These are phyloP conservation scores for Enteromius paludinosus DNA, from an alignment of 2,797 vertebrate genomes.

Conservation along the genomic window DNA sequence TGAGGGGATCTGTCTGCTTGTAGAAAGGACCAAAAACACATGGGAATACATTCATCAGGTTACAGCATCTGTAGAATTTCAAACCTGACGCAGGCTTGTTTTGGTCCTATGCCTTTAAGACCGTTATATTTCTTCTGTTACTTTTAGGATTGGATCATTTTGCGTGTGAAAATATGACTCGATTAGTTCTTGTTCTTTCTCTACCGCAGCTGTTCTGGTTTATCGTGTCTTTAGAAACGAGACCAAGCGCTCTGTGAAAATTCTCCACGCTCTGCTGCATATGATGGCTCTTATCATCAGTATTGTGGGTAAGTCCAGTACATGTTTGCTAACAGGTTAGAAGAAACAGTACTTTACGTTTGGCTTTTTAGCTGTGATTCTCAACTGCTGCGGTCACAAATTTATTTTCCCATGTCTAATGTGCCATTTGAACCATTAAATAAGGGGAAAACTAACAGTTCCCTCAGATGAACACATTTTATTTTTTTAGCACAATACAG, in stretches of 20 bases:
- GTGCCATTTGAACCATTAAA: not conserved
- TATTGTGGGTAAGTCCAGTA: slow-evolving; percentile 84
- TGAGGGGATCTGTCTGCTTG: slow-evolving; percentile 40
- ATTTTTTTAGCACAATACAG: not conserved
- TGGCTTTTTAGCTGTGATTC: not conserved
- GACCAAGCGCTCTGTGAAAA: slow-evolving; percentile 84
- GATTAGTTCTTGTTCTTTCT: not conserved
- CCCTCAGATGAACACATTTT: not conserved
- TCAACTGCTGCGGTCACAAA: not conserved
- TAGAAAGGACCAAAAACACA: slow-evolving; percentile 21
- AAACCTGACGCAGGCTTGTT: not conserved
- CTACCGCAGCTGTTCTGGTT: slow-evolving; percentile 86
- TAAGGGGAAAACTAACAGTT: not conserved
- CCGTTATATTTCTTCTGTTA: not conserved
- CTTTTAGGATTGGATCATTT: not conserved
- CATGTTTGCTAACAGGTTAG: not conserved
- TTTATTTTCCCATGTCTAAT: slow-evolving; percentile 6
- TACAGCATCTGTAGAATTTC: not conserved
- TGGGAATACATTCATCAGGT: not conserved
- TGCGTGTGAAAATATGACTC: not conserved
- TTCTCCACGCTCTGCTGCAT: slow-evolving; percentile 88
- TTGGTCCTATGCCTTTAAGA: not conserved
- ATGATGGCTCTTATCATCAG: slow-evolving; percentile 83
- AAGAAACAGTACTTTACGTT: not conserved
- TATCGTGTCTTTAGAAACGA: slow-evolving; percentile 91